Base-by-base conservation (phyloP, 2,888 invertebrate genomes). In the Beris morrisii region DNA sequence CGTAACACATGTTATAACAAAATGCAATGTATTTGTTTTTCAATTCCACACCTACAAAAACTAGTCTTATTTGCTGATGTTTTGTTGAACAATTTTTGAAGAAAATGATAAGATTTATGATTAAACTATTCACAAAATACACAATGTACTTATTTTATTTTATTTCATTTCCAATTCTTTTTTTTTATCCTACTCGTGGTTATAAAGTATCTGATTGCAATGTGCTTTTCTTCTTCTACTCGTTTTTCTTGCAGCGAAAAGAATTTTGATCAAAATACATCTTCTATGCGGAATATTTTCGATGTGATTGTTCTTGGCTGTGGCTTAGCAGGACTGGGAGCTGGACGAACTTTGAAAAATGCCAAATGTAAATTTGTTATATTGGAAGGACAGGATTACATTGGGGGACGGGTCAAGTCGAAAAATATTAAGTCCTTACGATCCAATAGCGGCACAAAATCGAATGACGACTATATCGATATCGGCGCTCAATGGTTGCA, bases 381-480 rank as follows among this genome's bases (percentile, higher is more conserved):
- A 0, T 73, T 87, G 53, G 87, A 87, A 75, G 85, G 84, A 5
- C 83, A 83, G 66, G 79, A 82, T 66, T 80, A 85, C 64, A 82
- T 87, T 67, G 87, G 87, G 0, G 87, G 87, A 3, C 78, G 87
- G 66, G 80, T 87, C 53, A 72, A 76, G 48, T 80, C 82, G 0
- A 56, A 22, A 57, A 12, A 63, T 30, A 61, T 70, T 52, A 55
- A 57, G 30, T 5, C 52, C 7, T 31, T 63, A 4, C 28, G 15
- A 46, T 31, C 12, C n/a, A 4, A 55, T 9, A 30, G 5, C n/a
- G 13, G 45, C 32, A 61, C 15, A n/a, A 44, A 55, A 12, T 15
- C 12, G 32, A 38, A 77, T 81, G 0, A 73, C 75, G 2, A 82
- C 80, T 38, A 38, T 38, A 15, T 80, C 6, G 81, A 81, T 71